A percentile compares a stretch with the other conserved stretches of the same genome.
Evolutionary conservation across 2,113 vertebrate species (phyloP).

Genomic region (Ciconia maguari): DNA sequence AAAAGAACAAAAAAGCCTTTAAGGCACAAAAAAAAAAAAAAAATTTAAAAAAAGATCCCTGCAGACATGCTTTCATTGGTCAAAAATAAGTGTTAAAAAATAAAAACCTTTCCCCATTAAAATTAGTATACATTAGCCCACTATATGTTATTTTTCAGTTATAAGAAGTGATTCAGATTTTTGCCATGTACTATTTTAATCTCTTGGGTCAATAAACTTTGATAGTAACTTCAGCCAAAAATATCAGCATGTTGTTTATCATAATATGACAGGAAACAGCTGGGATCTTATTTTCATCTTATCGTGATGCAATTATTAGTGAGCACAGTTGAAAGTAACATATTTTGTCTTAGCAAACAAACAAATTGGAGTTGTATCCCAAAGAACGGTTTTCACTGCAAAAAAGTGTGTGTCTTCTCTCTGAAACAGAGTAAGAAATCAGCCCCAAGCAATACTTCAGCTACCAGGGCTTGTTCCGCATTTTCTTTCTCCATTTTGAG

Average conservation of each 20-base stretch:
- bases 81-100: conserved; percentile 26
- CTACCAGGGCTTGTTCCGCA: background rate
- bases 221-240: conserved; percentile 7
- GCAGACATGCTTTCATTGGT: background rate
- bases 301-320: conserved; percentile 11
- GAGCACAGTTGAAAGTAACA: background rate
- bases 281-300: conserved; percentile 52
- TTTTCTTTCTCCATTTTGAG: background rate
- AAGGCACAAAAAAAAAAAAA: background rate
- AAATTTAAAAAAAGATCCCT: background rate
- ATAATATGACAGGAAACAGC: conserved; percentile 28
- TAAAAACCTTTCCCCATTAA: background rate
- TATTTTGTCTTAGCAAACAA: background rate
- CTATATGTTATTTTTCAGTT: background rate
- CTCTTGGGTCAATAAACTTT: conserved; percentile 12
- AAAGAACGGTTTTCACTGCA: background rate
- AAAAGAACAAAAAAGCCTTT: conserved; percentile 58
- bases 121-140: background rate
- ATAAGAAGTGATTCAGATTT: background rate
- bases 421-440: background rate
- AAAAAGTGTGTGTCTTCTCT: background rate
- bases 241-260: background rate
- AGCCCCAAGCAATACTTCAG: background rate
- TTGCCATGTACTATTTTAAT: conserved; percentile 1
- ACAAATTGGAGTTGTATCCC: background rate